Evolutionary conservation across 2,888 invertebrate genomes (phyloP), one percentile per base, ranked within the genome.

Genomic region (Ptycholaimellus sp.): DNA sequence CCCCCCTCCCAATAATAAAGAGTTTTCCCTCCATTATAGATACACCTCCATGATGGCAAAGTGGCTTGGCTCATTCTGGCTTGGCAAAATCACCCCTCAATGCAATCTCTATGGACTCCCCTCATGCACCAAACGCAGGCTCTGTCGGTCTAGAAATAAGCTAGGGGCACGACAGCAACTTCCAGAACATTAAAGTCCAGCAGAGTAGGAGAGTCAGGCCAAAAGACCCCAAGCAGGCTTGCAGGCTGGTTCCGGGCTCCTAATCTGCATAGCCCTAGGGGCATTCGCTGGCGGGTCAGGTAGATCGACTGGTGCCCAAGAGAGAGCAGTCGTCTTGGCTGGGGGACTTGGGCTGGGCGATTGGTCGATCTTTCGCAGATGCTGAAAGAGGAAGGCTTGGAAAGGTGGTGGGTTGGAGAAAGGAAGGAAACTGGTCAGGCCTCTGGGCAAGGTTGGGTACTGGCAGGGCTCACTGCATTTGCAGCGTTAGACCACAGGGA

Each of bases 301-400:
- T 48, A 6, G 52, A 50, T 23, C 52, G 48, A 33, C 56, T 57
- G 0, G 48, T 44, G 14, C 47, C 56, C 7, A 49, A 49, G 4
- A 47, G 41, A 34, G 52, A 49, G 38, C 56, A 56, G 35, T 56
- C 54, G 36, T 54, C 52, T 42, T 55, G 55, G 40, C 55, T 56
- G 11, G 55, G 55, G 40, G n/a, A n/a, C n/a, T n/a, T n/a, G n/a
- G n/a, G n/a, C n/a, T n/a, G 30, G 7, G 6, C n/a, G 14, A 6
- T 7, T 11, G 30, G 30, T 13, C 6, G 6, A 16, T 11, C 7
- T 25, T 14, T 14, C 33, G 40, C 29, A 34, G 19, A 20, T n/a
- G 7, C 18, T 11, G 11, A n/a, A n/a, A n/a, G n/a, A n/a, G n/a
- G n/a, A n/a, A n/a, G n/a, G n/a, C n/a, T n/a, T n/a, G n/a, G n/a